Base-by-base conservation (phyloP, 1,140 invertebrate genomes). In the Nomia melanderi region DNA sequence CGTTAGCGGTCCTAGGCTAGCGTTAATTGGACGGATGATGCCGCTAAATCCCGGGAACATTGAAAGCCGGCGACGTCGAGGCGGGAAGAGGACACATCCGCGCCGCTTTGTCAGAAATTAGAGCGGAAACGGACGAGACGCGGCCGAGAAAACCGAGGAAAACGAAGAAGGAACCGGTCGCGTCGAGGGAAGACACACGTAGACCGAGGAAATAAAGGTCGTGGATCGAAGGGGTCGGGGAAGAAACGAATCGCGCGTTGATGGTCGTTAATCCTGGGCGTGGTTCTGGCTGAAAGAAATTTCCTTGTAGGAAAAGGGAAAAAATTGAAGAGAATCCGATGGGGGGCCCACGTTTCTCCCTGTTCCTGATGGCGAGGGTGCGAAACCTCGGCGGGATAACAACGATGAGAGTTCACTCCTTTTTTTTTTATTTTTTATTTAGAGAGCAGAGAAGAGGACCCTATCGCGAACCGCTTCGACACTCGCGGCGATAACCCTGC, bases 1-100 rank as follows among this genome's bases (percentile, higher is more conserved):
- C n/a, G n/a, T n/a, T n/a, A n/a, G n/a, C n/a, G n/a, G n/a, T 29
- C 33, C 53, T 76, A 54, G 77, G 59, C 75, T 41, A 71, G n/a
- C 83, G 83, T 85, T 85, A 85, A 85, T 85, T 84, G 83, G 69
- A 84, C 83, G 79, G 81, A 85, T 81, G 82, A 85, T 83, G 67
- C 82, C 71, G 78, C 72, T 81, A 85, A 85, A 85, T 79, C 83
- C 79, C 27, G 62, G 65, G 81, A 59, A 78, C 47, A 75, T 71
- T 27, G 63, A 72, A 78, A 78, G 67, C 57, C 31, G 31, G 64
- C 27, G 56, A 29, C 25, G 23, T 27, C 47, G 77, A 66, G 73
- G 33, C 0, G 20, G 67, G 39, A 72, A 39, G 50, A 8, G 33
- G 60, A 29, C 36, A 41, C 64, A 17, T 44, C 41, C 64, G 60